phyloP scores from a whole-genome alignment of 2,797 vertebrate genomes.

The Macrochelys suwanniensis region DNA sequence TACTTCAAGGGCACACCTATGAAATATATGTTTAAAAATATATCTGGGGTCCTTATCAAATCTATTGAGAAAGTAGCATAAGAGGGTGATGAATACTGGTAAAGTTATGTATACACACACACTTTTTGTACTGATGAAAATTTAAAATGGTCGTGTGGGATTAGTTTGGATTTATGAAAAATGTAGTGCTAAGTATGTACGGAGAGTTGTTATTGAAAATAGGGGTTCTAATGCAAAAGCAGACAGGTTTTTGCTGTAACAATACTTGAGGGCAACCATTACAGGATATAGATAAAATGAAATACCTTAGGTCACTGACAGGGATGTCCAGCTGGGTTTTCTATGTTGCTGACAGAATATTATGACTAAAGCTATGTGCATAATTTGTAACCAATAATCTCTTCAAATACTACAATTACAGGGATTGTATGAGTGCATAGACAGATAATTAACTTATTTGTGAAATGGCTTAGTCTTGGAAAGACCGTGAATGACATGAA shows the following conservation, averaged over 20 bases:
- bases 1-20: conserved; percentile 6
- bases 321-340: neutral
- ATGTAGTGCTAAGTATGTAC: neutral
- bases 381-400: neutral
- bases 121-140: neutral
- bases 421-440: neutral
- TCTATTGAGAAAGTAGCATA: neutral
- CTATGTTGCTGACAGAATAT: neutral
- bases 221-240: no score
- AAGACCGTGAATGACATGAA: no score
- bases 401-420: neutral
- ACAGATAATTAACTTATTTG: neutral
- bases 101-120: neutral
- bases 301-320: neutral
- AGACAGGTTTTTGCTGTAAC: neutral
- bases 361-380: neutral
- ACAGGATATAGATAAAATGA: neutral
- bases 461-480: neutral
- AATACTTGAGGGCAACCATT: neutral
- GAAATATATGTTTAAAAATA: neutral
- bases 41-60: neutral
- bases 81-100: neutral
- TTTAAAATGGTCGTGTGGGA: neutral
- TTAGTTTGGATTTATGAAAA: neutral
- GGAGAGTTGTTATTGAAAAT: neutral